A percentile compares a stretch with the other conserved stretches of the same genome.
Evolutionary conservation across 2,797 vertebrate species (phyloP).

Genomic region (Squalus acanthias): DNA sequence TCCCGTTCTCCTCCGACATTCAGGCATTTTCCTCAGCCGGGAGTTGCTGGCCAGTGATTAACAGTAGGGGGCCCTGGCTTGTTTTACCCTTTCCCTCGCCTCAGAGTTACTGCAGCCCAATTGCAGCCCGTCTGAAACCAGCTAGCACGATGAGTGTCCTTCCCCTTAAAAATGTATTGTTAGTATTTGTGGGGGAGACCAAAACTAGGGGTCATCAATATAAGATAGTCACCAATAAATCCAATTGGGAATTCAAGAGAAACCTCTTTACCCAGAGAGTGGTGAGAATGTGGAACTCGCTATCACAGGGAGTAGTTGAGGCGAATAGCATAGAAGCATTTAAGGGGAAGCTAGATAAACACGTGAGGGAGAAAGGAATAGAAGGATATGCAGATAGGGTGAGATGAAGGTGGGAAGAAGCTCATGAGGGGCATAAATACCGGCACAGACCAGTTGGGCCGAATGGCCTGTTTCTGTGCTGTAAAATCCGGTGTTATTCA

Average conservation of each 20-base stretch:
- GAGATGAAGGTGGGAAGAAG: background rate
- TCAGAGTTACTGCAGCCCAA: background rate
- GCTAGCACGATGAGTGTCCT: too few relatives aligned
- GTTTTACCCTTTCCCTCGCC: background rate
- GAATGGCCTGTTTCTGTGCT: too few relatives aligned
- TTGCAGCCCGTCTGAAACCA: background rate
- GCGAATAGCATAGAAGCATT: background rate
- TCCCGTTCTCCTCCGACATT: background rate
- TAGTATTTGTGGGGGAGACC: background rate
- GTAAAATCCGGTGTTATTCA: background rate
- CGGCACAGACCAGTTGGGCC: too few relatives aligned
- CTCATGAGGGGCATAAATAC: background rate
- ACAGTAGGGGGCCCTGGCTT: too few relatives aligned
- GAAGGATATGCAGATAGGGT: background rate
- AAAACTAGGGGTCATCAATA: background rate
- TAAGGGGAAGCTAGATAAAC: background rate
- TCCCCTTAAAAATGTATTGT: background rate
- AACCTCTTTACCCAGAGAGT: background rate
- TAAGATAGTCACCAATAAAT: background rate
- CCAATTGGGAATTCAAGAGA: background rate
- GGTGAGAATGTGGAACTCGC: background rate
- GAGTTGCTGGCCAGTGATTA: background rate
- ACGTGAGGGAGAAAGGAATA: background rate
- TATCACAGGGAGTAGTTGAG: background rate
- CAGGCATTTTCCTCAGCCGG: background rate